Conservation (phyloP, 2,888 invertebrate genomes). For the Diplolepis rosae region DNA sequence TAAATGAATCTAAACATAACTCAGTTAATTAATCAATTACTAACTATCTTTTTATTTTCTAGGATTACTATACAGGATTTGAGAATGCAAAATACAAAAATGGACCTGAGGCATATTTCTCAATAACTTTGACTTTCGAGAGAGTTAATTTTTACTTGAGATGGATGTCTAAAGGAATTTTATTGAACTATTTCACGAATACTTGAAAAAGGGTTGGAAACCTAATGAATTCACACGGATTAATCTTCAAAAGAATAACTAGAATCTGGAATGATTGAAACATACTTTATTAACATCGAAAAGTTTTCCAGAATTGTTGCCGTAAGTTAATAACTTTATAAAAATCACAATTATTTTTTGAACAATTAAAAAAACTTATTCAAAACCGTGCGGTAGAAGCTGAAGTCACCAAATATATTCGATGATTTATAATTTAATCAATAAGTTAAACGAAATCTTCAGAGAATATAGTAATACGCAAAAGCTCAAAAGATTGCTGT, state of each 20-base stretch:
- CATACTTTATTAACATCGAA: no score
- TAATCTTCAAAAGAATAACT: no score
- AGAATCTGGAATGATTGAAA: not conserved
- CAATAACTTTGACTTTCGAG: not conserved
- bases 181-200: not conserved
- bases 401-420: no score
- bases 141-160: not conserved
- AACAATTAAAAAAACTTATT: not conserved
- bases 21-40: not conserved
- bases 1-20: not conserved
- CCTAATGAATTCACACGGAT: not conserved
- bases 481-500: no score
- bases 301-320: not conserved
- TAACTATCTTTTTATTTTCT: constrained; percentile 3
- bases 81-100: not conserved
- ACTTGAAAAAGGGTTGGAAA: not conserved
- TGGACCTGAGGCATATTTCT: not conserved
- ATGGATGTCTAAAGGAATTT: not conserved
- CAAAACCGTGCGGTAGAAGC: no score
- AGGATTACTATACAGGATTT: not conserved
- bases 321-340: no score
- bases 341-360: no score
- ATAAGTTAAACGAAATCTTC: no score
- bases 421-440: no score
- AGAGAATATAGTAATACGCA: no score